Percentiles rank a stretch among this genome's conserved stretches.
phyloP scores from a whole-genome alignment of 1,140 invertebrate genomes.

The Drosophila kanapiae region DNA sequence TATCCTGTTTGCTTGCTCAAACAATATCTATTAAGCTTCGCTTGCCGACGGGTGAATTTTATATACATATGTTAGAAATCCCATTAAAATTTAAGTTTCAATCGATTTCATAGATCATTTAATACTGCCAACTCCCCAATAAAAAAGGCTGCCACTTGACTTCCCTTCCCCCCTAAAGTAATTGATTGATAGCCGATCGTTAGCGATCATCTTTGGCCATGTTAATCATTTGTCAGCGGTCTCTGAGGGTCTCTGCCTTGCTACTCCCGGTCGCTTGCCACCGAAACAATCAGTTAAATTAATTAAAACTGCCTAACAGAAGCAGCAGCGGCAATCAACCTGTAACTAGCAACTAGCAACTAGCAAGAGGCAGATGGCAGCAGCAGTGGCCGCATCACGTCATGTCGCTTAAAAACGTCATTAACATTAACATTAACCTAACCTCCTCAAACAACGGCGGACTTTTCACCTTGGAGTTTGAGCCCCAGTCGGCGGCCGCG shows the following conservation, averaged over 20 bases:
- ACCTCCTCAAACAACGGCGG: conserved; percentile 62
- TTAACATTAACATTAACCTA: conserved; percentile 75
- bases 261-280: not conserved
- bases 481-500: not conserved
- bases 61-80: not conserved
- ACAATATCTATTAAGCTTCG: conserved; percentile 5
- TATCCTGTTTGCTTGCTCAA: conserved; percentile 28
- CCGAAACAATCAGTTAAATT: conserved; percentile 29
- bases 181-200: conserved; percentile 23
- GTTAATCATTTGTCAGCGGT: conserved; percentile 34
- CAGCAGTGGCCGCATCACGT: conserved; percentile 49
- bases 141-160: not conserved
- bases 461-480: conserved; percentile 67
- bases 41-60: not conserved
- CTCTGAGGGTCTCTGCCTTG: conserved; percentile 6
- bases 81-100: not conserved
- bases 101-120: too few relatives aligned
- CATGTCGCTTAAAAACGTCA: conserved; percentile 74
- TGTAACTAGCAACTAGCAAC: conserved; percentile 6
- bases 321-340: conserved; percentile 20
- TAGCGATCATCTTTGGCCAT: conserved; percentile 20
- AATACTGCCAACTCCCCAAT: too few relatives aligned
- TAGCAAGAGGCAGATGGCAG: conserved; percentile 13
- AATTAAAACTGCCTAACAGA: conserved; percentile 38
- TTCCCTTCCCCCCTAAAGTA: not conserved